phyloP scores from a whole-genome alignment of 2,797 vertebrate species.

The Harpagifer antarcticus region DNA sequence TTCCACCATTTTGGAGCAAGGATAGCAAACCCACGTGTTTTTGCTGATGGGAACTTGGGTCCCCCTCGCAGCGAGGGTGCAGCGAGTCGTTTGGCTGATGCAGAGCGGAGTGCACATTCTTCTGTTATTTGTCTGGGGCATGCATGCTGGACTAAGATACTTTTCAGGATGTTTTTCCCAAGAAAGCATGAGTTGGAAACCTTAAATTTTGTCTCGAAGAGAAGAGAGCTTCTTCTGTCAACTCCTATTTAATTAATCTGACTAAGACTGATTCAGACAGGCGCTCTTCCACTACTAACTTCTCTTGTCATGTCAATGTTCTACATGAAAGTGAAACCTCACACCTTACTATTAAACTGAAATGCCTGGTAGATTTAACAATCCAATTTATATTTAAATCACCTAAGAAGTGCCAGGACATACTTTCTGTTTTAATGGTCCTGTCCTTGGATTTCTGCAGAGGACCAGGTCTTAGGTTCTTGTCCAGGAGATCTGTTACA shows the following conservation, averaged over 20 bases:
- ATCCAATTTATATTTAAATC: slow-evolving; percentile 19
- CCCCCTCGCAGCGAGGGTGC: no score
- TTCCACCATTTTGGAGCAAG: no score
- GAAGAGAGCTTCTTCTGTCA: slow-evolving; percentile 24
- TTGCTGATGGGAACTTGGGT: no score
- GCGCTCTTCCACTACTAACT: neutral
- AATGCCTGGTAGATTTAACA: slow-evolving; percentile 31
- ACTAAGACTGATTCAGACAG: slow-evolving; percentile 13
- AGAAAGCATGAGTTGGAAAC: slow-evolving; percentile 19
- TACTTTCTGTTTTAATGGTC: slow-evolving; percentile 21
- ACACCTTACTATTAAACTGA: slow-evolving; percentile 12
- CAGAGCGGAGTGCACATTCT: slow-evolving; percentile 2
- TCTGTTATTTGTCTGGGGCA: slow-evolving; percentile 36
- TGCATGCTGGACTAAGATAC: slow-evolving; percentile 29
- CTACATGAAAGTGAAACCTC: slow-evolving; percentile 28
- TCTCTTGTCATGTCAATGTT: slow-evolving; percentile 30
- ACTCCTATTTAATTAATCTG: slow-evolving; percentile 19
- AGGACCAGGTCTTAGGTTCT: slow-evolving; percentile 35
- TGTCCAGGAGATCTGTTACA: slow-evolving; percentile 58
- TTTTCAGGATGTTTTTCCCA: slow-evolving; percentile 16
- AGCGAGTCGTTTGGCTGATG: no score
- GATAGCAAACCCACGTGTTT: no score
- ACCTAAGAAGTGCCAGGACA: slow-evolving; percentile 15
- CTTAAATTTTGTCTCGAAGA: slow-evolving; percentile 16
- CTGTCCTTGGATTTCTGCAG: slow-evolving; percentile 39